Evolutionary conservation across 2,113 vertebrate genomes (phyloP).

Genomic region (Zapornia atra): DNA sequence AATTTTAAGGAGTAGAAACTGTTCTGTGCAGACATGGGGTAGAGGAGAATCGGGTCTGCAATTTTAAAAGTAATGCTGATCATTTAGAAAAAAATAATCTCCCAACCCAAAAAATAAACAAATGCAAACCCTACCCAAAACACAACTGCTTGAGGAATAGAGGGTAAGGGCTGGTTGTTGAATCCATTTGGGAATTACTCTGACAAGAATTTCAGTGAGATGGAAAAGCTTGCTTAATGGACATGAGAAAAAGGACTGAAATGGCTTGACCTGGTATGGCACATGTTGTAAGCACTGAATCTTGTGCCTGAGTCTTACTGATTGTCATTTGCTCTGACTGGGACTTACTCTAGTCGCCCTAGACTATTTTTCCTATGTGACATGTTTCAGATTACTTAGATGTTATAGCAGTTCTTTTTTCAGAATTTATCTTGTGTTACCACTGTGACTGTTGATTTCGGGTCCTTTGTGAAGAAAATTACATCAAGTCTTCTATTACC

Average conservation of each 20-base stretch:
- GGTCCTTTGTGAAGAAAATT: slow-evolving; percentile 16
- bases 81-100: neutral
- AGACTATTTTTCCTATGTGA: neutral
- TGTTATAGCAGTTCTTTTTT: neutral
- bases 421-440: neutral
- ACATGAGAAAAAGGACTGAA: neutral
- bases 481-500: neutral
- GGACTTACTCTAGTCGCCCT: neutral
- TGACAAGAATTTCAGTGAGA: neutral
- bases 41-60: neutral
- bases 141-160: neutral
- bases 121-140: neutral
- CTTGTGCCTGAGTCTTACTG: neutral
- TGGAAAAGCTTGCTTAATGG: neutral
- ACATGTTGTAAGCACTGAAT: neutral
- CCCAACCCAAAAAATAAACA: neutral
- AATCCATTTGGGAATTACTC: neutral
- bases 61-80: neutral
- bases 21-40: neutral
- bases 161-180: neutral
- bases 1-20: neutral
- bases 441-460: neutral
- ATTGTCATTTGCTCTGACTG: neutral
- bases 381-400: neutral
- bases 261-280: neutral